Conservation (phyloP, 37 sponge, comb jelly and placozoan genomes). For the Ianthella basta region DNA sequence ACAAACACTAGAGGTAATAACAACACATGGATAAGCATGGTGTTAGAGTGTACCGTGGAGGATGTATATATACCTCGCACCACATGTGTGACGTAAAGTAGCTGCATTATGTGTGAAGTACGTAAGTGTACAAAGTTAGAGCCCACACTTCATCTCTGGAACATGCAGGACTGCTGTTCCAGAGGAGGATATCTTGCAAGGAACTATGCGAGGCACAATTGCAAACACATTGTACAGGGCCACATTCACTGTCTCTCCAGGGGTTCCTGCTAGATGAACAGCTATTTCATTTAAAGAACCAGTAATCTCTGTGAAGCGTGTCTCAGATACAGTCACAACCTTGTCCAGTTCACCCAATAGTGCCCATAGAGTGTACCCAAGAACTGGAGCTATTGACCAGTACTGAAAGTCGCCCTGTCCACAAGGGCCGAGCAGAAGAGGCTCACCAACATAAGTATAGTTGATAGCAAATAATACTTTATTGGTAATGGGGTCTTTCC, state of each 20-base stretch:
- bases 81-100: too few species aligned
- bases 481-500: background rate
- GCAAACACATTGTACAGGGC: background rate
- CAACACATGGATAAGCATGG: too few species aligned
- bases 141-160: background rate
- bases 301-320: slow-evolving; percentile 22
- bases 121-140: too few species aligned
- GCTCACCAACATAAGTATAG: too few species aligned
- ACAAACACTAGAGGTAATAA: too few species aligned
- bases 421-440: background rate
- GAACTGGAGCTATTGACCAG: slow-evolving; percentile 51
- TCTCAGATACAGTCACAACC: slow-evolving; percentile 48
- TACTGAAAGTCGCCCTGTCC: slow-evolving; percentile 31
- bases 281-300: background rate
- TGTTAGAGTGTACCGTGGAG: too few species aligned
- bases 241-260: slow-evolving; percentile 20
- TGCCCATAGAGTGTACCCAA: background rate
- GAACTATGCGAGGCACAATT: background rate
- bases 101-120: too few species aligned
- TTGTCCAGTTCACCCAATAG: slow-evolving; percentile 56
- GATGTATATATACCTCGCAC: too few species aligned
- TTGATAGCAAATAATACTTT: background rate
- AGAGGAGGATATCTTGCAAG: background rate
- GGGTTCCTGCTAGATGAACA: slow-evolving; percentile 24
- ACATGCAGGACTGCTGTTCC: slow-evolving; percentile 1